Evolutionary conservation across 2,113 vertebrate genomes (phyloP).

Genomic region (Monarcha castaneiventris): DNA sequence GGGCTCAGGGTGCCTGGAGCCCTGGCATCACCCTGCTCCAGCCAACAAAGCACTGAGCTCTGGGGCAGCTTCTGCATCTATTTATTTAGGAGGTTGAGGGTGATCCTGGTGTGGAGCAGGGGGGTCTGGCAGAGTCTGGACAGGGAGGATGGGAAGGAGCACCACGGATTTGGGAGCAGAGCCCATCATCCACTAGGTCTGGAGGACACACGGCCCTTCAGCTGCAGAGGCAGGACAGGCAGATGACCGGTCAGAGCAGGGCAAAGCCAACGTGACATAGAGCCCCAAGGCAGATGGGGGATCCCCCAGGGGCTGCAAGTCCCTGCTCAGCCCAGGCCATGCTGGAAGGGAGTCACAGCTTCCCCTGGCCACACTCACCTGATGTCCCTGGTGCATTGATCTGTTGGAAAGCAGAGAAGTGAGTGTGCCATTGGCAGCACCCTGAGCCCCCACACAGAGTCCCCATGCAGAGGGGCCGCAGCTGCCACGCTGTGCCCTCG

Average conservation of each 20-base stretch:
- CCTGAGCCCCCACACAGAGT: fast-evolving
- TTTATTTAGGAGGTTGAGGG: neutral
- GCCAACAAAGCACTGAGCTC: fast-evolving
- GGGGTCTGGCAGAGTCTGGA: neutral
- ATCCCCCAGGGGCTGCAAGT: fast-evolving
- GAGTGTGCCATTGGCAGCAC: neutral
- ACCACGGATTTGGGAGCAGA: neutral
- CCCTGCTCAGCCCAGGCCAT: neutral
- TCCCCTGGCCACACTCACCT: neutral
- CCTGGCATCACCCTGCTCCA: neutral
- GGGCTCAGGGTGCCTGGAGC: neutral
- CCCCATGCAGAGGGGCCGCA: fast-evolving
- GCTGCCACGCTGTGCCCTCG: fast-evolving
- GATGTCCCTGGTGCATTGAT: neutral
- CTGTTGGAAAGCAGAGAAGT: neutral
- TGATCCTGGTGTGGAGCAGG: neutral
- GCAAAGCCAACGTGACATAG: neutral
- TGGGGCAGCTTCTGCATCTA: neutral
- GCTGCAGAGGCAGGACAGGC: neutral
- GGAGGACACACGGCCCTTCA: neutral
- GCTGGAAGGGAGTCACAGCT: neutral
- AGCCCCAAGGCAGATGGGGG: fast-evolving
- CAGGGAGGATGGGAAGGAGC: neutral
- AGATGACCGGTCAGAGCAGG: fast-evolving
- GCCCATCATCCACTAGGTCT: neutral